A percentile compares a stretch with the other conserved stretches of the same genome.
These are phyloP conservation scores for Cyprinodon brontotheroides DNA, from an alignment of 2,113 vertebrate genomes.

Conservation along the genomic window DNA sequence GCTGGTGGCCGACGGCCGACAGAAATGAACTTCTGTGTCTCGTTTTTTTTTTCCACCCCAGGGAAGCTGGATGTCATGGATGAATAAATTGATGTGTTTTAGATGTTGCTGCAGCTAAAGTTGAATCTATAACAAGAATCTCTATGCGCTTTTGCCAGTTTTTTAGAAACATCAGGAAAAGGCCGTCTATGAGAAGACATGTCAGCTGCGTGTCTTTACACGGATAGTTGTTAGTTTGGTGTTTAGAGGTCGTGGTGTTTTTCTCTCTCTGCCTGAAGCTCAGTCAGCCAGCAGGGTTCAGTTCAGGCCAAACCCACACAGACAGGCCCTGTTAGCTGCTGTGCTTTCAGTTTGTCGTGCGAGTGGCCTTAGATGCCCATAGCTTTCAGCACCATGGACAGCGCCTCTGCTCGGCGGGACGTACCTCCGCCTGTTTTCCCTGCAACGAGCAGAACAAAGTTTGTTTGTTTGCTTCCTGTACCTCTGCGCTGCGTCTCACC, in stretches of 20 bases:
- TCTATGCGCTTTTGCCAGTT: too few relatives aligned
- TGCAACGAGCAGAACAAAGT: slow-evolving; percentile 3
- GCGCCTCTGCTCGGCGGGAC: slow-evolving; percentile 26
- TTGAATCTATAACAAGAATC: too few relatives aligned
- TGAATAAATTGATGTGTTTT: neutral
- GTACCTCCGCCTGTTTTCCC: slow-evolving; percentile 1
- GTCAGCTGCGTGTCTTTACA: neutral
- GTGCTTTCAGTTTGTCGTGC: neutral
- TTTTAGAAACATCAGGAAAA: neutral
- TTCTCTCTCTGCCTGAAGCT: neutral
- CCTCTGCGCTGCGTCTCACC: neutral
- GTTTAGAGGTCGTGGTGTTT: neutral
- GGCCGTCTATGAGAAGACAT: neutral
- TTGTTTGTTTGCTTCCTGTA: neutral
- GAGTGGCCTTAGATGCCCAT: slow-evolving; percentile 19
- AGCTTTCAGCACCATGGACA: slow-evolving; percentile 63
- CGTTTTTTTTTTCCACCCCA: too few relatives aligned
- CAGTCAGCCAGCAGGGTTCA: neutral
- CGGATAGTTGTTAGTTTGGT: neutral
- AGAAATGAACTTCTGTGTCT: too few relatives aligned
- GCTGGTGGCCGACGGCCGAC: too few relatives aligned
- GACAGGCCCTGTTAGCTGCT: neutral
- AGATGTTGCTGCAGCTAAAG: neutral
- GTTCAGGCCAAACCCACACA: neutral
- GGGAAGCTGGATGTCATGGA: neutral